Base-by-base conservation (phyloP, 2,113 vertebrate genomes). In the Todiramphus chloris region DNA sequence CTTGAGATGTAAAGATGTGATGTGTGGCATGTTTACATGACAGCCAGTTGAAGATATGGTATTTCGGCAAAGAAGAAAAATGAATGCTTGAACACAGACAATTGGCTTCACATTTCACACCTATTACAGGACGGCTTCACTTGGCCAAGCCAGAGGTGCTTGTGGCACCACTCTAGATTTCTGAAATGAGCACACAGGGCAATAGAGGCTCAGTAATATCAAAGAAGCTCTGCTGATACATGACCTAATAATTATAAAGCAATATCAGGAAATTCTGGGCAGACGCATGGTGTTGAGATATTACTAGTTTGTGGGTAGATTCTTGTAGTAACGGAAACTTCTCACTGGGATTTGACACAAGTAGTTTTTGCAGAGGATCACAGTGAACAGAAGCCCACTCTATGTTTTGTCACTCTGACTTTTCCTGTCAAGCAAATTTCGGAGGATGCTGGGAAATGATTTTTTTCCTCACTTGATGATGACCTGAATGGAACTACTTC, bases 61-160 rank as follows among this genome's bases (percentile, higher is more conserved):
- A 37, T 70, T 84, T 69, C 41, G 78, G 11, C 25, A 48, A 33
- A 27, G 64, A 51, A 64, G 23, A 87, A 51, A 67, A 60, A 31
- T 9, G 5, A 31, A 10, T 60, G 5, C 11, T 43, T 63, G 25
- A 68, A 80, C 17, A 58, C 27, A 19, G 39, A 51, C 27, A 19
- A 39, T 10, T 43, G 50, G 44, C 39, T 83, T 70, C 41, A 15
- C 0, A 2, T 13, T 13, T 81, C 55, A 24, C 41, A 39, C 7
- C 9, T 1, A 0, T 43, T 48, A 66, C 5, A 69, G 13, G 3
- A 43, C 33, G 17, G 5, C 13, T 77, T 56, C 3, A 0, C 21
- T 79, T 58, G 30, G 28, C 37, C 50, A 58, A 77, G 7, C 12
- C 75, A 67, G 24, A 55, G 19, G 13, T 6, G 2, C 3, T 18